These are phyloP conservation scores for Marcusenius ussheri DNA, from an alignment of 2,113 vertebrate genomes.

Conservation along the genomic window DNA sequence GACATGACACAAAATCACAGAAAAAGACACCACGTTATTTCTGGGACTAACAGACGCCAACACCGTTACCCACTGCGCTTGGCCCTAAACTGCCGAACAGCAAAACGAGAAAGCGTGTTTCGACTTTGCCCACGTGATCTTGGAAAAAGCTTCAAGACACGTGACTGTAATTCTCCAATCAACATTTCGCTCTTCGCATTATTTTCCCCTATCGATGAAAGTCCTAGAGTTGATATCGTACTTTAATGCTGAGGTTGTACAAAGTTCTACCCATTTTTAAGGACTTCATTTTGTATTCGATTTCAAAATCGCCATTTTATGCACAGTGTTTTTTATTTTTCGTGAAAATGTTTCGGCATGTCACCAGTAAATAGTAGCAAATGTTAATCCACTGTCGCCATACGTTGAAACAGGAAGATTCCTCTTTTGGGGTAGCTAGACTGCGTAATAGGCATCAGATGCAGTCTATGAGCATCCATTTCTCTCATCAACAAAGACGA, in stretches of 20 bases:
- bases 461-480: not conserved
- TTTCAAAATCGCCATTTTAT: not conserved
- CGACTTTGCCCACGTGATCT: not conserved
- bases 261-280: not conserved
- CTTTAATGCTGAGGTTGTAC: not conserved
- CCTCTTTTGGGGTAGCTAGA: not conserved
- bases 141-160: not conserved
- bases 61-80: not conserved
- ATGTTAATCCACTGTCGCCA: not conserved
- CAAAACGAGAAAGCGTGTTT: not conserved
- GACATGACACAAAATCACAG: conserved; percentile 45
- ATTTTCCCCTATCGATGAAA: not conserved
- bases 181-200: not conserved
- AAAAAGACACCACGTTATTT: not conserved
- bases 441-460: not conserved
- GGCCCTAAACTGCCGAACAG: not conserved
- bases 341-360: not conserved
- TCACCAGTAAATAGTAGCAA: not conserved
- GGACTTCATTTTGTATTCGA: not conserved
- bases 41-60: not conserved
- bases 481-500: not conserved
- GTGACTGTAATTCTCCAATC: conserved; percentile 1
- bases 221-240: not conserved
- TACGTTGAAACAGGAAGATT: not conserved
- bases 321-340: not conserved